Evolutionary conservation across 2,888 invertebrate genomes (phyloP), one percentile per base, ranked within the genome.

Genomic region (Diabrotica balteata): DNA sequence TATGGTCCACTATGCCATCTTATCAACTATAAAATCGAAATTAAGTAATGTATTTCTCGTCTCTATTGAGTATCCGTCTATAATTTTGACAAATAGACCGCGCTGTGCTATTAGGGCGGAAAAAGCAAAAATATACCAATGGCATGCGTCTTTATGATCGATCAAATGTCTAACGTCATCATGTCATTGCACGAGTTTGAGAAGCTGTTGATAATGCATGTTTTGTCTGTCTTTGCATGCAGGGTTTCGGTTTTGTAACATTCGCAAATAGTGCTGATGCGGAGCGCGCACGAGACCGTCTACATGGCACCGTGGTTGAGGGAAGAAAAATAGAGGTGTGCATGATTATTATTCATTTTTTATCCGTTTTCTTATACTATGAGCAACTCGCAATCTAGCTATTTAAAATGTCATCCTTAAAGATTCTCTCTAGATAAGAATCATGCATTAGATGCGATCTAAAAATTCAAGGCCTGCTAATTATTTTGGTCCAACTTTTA

Each of bases 211-310:
- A 91, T 92, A 93, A 92, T 93, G 93, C 93, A 93, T 93, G 93
- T 93, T 92, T 93, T 93, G 92, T 93, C 92, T 93, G 93, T 94
- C 93, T 85, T 86, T 94, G 94, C 95, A 94, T 94, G 93, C 95
- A 99, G 98, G 99, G 99, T 92, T 99, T 99, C 94, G 98, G 98
- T 94, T 99, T 99, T 95, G 98, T 99, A 93, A 99, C 98, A 93
- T 99, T 99, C 96, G 97, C 97, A 93, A 97, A 96, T 94, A 96
- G 96, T 92, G 94, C 94, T 91, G 98, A 99, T 91, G 98, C 98
- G 90, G 98, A 98, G 93, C 94, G 96, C 92, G 98, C 99, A 94
- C 96, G 98, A 92, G 97, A 97, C 93, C 96, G 97, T 93, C 95
- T 99, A 91, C 98, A 99, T 93, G 98, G 98, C 93, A 97, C 97